phyloP scores from a whole-genome alignment of 2,888 invertebrate species.

The Hartigia nigra region DNA sequence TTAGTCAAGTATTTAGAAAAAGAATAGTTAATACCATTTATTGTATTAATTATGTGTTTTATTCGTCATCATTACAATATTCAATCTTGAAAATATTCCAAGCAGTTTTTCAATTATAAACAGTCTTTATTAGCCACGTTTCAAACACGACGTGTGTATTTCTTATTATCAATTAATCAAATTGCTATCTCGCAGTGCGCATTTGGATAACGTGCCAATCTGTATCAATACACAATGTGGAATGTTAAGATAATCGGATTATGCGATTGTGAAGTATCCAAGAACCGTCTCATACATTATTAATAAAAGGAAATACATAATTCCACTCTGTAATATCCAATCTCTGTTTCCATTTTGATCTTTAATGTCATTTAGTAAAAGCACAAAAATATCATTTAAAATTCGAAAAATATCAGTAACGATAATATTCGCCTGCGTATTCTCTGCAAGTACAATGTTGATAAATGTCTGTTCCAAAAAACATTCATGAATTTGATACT shows the following conservation, averaged over 20 bases:
- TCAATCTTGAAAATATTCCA: constrained; percentile 32
- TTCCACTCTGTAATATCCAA: too few relatives aligned
- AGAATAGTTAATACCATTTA: constrained; percentile 36
- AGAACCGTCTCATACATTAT: background rate
- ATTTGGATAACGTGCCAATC: background rate
- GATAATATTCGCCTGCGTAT: background rate
- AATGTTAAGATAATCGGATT: background rate
- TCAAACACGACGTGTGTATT: background rate
- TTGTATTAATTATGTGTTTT: constrained; percentile 26
- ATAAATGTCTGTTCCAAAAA: background rate
- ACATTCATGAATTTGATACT: background rate
- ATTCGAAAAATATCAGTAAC: background rate
- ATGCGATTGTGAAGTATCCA: background rate
- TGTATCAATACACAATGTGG: background rate
- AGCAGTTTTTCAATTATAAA: constrained; percentile 24
- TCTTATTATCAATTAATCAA: background rate
- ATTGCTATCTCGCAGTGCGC: background rate
- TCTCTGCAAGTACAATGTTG: background rate
- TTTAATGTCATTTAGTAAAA: background rate
- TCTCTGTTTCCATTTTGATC: background rate
- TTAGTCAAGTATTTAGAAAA: too few relatives aligned
- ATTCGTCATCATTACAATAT: constrained; percentile 20
- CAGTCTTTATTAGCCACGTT: constrained; percentile 25
- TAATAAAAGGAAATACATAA: too few relatives aligned
- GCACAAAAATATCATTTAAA: background rate